Percentiles rank a stretch among this genome's conserved stretches.
Evolutionary conservation across 2,888 invertebrate species (phyloP).

Genomic region (Melieria omissa): DNA sequence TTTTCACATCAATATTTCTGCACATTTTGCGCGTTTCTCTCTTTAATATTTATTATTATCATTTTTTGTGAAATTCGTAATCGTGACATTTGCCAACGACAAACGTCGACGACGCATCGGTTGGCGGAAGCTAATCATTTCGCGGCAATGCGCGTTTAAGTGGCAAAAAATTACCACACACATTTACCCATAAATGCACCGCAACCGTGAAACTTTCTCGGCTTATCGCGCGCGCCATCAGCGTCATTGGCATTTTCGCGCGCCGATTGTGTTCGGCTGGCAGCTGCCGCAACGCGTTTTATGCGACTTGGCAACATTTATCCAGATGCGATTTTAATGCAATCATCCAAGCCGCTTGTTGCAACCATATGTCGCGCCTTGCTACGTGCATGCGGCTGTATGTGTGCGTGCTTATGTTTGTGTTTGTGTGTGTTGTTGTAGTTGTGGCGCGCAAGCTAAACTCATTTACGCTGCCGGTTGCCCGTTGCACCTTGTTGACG

Average conservation of each 20-base stretch:
- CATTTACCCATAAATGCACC: conserved; percentile 10
- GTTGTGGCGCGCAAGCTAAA: neutral
- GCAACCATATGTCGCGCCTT: no score
- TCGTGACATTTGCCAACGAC: neutral
- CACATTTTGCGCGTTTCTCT: no score
- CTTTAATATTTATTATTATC: no score
- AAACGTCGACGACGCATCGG: conserved; percentile 15
- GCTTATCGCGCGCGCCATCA: conserved; percentile 7
- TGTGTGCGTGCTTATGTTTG: neutral
- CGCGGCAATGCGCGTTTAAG: conserved; percentile 43
- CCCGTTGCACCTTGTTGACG: no score
- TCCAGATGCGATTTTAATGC: conserved; percentile 23
- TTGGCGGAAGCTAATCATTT: conserved; percentile 53
- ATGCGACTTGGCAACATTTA: neutral
- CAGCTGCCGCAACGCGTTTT: neutral
- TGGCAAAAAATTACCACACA: neutral
- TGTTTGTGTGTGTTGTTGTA: neutral
- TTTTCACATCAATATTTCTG: no score
- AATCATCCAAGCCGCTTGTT: conserved; percentile 12
- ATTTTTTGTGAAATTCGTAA: no score
- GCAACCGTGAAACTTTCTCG: conserved; percentile 15
- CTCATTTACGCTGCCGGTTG: no score
- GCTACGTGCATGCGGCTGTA: no score
- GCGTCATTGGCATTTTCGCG: neutral
- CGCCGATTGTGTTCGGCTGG: neutral